These are phyloP conservation scores for Temnothorax rugatulus DNA, from an alignment of 2,888 invertebrate genomes.

Conservation along the genomic window DNA sequence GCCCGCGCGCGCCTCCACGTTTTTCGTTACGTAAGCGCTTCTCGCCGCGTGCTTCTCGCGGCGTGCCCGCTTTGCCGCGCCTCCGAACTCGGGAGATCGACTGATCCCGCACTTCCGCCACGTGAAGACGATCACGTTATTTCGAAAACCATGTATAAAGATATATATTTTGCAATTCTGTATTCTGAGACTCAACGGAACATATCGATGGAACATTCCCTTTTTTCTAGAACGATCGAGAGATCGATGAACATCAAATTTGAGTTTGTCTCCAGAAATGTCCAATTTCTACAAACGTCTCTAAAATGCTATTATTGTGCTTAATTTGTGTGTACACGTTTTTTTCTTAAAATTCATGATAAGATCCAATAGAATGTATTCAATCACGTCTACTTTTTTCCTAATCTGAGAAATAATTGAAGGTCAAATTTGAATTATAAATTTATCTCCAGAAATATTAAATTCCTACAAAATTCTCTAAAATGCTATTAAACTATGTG, in stretches of 20 bases:
- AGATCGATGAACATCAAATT: background rate
- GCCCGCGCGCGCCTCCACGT: slow-evolving; percentile 41
- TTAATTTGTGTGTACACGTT: background rate
- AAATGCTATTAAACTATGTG: background rate
- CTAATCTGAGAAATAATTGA: background rate
- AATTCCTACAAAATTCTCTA: background rate
- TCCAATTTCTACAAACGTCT: background rate
- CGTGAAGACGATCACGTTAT: background rate
- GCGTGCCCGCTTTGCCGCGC: background rate
- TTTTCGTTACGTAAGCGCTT: slow-evolving; percentile 55
- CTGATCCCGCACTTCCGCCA: slow-evolving; percentile 1
- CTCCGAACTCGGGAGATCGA: background rate
- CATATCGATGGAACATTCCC: background rate
- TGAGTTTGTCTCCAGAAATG: background rate
- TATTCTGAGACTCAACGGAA: background rate
- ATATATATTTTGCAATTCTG: background rate
- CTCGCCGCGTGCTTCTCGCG: slow-evolving; percentile 19
- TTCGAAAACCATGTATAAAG: background rate
- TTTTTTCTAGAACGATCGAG: background rate
- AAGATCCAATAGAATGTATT: background rate
- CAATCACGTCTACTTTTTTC: background rate
- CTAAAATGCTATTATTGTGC: background rate
- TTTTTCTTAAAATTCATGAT: background rate
- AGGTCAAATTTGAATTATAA: background rate
- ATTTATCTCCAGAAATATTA: background rate